These are phyloP conservation scores for Graptemys geographica DNA, from an alignment of 2,797 vertebrate genomes.

Conservation along the genomic window DNA sequence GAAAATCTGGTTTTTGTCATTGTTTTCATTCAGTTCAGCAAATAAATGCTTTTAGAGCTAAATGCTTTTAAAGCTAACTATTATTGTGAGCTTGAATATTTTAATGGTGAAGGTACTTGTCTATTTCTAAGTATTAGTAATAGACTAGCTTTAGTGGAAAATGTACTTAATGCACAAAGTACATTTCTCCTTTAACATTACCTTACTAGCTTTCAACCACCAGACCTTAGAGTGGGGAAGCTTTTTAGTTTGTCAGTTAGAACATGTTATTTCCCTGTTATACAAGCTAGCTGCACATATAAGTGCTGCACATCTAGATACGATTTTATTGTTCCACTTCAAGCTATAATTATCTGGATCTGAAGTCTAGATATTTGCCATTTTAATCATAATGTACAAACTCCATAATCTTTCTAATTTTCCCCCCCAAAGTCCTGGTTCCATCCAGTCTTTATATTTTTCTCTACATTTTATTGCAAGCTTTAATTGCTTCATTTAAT, in stretches of 20 bases:
- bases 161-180: slow-evolving; percentile 18
- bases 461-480: neutral
- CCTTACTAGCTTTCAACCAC: neutral
- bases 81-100: slow-evolving; percentile 31
- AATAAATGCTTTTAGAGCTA: slow-evolving; percentile 16
- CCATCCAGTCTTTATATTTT: neutral
- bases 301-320: neutral
- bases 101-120: slow-evolving; percentile 17
- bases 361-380: neutral
- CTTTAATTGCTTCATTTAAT: neutral
- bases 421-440: neutral
- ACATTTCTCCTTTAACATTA: slow-evolving; percentile 22
- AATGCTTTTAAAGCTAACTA: slow-evolving; percentile 33
- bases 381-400: neutral
- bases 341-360: neutral
- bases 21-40: slow-evolving; percentile 17
- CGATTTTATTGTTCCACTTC: too few species aligned
- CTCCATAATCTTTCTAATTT: neutral
- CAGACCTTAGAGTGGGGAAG: neutral
- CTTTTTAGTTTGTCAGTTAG: neutral
- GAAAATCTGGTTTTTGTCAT: neutral
- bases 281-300: neutral
- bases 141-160: slow-evolving; percentile 15
- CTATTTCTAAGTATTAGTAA: slow-evolving; percentile 43
- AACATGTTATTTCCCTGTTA: neutral